Base-by-base conservation (phyloP, 2,797 vertebrate genomes). In the Pelodytes ibericus region DNA sequence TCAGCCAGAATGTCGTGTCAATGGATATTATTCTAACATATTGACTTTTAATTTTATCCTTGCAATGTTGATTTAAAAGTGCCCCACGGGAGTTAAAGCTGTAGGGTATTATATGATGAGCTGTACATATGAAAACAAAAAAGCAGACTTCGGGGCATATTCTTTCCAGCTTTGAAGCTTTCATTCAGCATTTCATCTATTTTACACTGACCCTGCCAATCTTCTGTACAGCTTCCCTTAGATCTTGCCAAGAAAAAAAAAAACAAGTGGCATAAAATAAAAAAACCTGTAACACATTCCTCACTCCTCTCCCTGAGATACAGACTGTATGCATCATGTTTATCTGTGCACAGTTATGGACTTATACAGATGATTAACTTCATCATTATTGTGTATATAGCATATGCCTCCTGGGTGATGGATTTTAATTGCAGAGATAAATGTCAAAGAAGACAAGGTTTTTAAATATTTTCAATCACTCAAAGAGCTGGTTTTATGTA, bases 21-120 rank as follows among this genome's bases (percentile, higher is more conserved):
- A 73, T 57, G 16, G 61, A 59, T 72, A 72, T 77, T 77, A 72
- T 77, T 77, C 69, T 66, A 77, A 77, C 75, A 59, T 77, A 77
- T 77, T 77, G 75, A 73, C 76, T 79, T 71, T 71, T 79, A 79
- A 79, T 79, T 79, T 79, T 73, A 79, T 73, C 60, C 64, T 62
- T 79, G 71, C 70, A 79, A 73, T 73, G 76, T 79, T 79, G 76
- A 73, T 79, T 79, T 79, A 72, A 73, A 79, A 62, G 44, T 62
- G 30, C 71, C 70, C 76, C 24, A 1, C 25, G 51, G 76, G 76
- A 73, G 25, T 61, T 29, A 73, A 51, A 62, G 76, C 71, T 79
- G 76, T 79, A 73, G 70, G 70, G 76, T 73, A 67, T 73, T 73
- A 79, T 68, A 56, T 67, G 76, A 79, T 68, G 71, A 73, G 70